A percentile compares a stretch with the other conserved stretches of the same genome.
Conservation (phyloP, 2,113 vertebrate genomes). For the Willisornis vidua region DNA sequence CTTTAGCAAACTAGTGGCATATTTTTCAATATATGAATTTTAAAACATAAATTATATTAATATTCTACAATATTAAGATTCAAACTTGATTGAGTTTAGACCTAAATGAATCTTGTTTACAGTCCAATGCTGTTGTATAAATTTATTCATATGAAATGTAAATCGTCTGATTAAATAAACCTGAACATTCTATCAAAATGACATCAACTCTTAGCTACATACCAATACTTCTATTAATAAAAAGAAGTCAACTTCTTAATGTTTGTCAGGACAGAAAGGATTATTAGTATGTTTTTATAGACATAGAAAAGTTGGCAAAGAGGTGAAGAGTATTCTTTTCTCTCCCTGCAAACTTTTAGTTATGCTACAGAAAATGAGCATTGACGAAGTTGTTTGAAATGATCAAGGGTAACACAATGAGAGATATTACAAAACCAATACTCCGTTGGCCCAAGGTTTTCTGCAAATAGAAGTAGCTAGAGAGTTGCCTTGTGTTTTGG, state of each 20-base stretch:
- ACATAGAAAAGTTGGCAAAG: background rate
- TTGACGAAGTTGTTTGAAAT: background rate
- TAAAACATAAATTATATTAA: background rate
- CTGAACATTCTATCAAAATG: conserved; percentile 5
- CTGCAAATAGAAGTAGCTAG: background rate
- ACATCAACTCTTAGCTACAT: background rate
- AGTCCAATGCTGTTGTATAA: background rate
- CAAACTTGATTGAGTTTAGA: conserved; percentile 12
- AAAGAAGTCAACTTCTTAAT: background rate
- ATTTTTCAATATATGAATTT: conserved; percentile 16
- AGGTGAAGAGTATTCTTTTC: background rate
- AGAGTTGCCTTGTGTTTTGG: background rate
- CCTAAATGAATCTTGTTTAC: background rate
- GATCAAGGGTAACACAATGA: background rate
- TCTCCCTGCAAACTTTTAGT: background rate
- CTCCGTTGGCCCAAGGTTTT: background rate
- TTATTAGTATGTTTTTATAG: background rate
- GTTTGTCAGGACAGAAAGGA: background rate
- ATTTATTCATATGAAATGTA: conserved; percentile 28
- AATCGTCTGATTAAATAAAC: conserved; percentile 13
- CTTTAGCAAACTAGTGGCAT: background rate
- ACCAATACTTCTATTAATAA: background rate
- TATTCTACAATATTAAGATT: background rate
- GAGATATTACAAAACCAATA: background rate
- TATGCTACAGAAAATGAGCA: background rate